Base-by-base conservation (phyloP, 64 coral and sea anemone genomes). In the Hydrozoanthus tunicans region DNA sequence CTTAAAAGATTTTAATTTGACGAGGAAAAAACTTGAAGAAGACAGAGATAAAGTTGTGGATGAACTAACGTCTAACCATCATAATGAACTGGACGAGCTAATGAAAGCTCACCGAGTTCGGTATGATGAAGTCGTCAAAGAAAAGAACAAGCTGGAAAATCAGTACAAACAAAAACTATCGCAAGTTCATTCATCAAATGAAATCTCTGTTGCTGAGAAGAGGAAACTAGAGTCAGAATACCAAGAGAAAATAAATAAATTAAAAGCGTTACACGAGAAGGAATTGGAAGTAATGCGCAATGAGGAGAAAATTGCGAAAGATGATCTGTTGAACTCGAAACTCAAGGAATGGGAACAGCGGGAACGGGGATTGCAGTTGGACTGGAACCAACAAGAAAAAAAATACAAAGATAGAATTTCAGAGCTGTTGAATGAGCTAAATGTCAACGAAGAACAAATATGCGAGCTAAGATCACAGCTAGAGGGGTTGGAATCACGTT, bases 101-200 rank as follows among this genome's bases (percentile, higher is more conserved):
- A 98, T 98, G 94, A 98, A 98, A 93, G 96, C 96, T 59, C 96
- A 98, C 53, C 72, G 96, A 65, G 92, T 98, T 23, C 89, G 96
- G 9, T 98, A 98, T 52, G 92, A 98, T 86, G 94, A 98, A 86
- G 82, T 98, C 79, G 72, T 98, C 58, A 93, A 86, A 85, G 96
- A 98, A 70, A 98, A 98, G 59, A 83, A 98, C 62, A 98, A 92
- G 66, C 3, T 98, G 27, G 91, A 98, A 92, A 93, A 91, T 89
- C 91, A 98, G n/a, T 89, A 82, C 76, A 86, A 98, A 91, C 70
- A 89, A 93, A 93, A 60, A 64, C 51, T 95, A 3, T 85, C 89
- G 10, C 89, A 91, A 67, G 58, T 81, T 8, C 54, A 93, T 58
- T 63, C 82, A 77, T 91, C 93, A 58, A 74, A 64, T 13, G 94